Percentiles rank a stretch among this genome's conserved stretches.
phyloP scores from a whole-genome alignment of 2,797 vertebrate genomes.

The Poeciliopsis gracilis region DNA sequence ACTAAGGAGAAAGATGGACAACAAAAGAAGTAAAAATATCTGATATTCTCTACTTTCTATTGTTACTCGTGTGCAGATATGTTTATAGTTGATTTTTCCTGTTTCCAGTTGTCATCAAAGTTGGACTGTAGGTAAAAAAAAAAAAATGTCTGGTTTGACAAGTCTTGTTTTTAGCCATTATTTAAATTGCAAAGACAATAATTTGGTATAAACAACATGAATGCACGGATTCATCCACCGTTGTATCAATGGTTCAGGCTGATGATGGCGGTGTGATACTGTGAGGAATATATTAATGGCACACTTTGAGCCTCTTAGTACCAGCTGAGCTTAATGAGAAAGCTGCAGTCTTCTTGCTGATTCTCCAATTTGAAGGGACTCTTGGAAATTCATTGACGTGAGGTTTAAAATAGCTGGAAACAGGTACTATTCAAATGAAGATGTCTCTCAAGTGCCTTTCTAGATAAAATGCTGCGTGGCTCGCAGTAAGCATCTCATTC shows the following conservation, averaged over 20 bases:
- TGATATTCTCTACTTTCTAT: constrained; percentile 1
- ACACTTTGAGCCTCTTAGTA: neutral
- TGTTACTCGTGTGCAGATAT: neutral
- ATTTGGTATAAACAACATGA: too few relatives aligned
- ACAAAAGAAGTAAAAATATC: neutral
- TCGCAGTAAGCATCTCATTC: constrained; percentile 55
- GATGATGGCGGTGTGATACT: neutral
- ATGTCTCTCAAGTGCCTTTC: constrained; percentile 54
- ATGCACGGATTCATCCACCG: neutral
- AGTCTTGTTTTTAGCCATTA: neutral
- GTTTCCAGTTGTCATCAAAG: neutral
- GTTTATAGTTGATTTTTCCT: neutral
- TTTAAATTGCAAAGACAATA: neutral
- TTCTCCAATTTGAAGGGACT: constrained; percentile 27
- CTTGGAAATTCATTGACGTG: constrained; percentile 28
- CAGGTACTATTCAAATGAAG: constrained; percentile 34
- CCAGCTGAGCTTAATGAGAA: constrained; percentile 5
- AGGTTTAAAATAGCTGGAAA: constrained; percentile 53
- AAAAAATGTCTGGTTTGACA: neutral
- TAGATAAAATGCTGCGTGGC: constrained; percentile 61
- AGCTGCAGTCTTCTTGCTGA: constrained; percentile 4
- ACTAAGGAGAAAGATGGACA: neutral
- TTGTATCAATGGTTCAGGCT: neutral
- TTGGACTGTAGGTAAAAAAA: too few relatives aligned
- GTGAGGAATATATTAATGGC: neutral